Evolutionary conservation across 1,140 invertebrate species (phyloP), one percentile per base, ranked within the genome.

Genomic region (Cheumatopsyche charites): DNA sequence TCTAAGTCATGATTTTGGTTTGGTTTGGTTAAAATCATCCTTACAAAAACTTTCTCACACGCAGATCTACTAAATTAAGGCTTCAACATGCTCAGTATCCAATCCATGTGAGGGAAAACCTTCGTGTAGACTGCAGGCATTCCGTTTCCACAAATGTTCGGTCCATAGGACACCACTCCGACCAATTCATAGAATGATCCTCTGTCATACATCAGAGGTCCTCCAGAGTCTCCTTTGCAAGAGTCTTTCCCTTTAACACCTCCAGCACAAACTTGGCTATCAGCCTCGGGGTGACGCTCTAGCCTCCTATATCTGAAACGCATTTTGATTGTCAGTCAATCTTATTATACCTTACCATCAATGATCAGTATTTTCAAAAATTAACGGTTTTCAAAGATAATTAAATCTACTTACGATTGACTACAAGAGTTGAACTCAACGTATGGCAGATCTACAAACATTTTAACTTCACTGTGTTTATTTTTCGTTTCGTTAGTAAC

Each of bases 21-120:
- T n/a, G n/a, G n/a, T n/a, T n/a, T n/a, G n/a, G n/a, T n/a, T n/a
- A n/a, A n/a, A n/a, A n/a, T n/a, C n/a, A n/a, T n/a, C n/a, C n/a
- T n/a, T n/a, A n/a, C n/a, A n/a, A n/a, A n/a, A n/a, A n/a, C n/a
- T n/a, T n/a, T n/a, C n/a, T n/a, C n/a, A n/a, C n/a, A n/a, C n/a
- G n/a, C n/a, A n/a, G 29, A 36, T 36, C 13, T 25, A 58, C 25
- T 19, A 23, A 12, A 5, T 58, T 58, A 58, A 25, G 1, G 23
- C 7, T 23, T 23, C 23, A n/a, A n/a, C n/a, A n/a, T n/a, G n/a
- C n/a, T n/a, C 55, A 58, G 25, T 58, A 58, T 58, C 55, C 55
- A 58, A 58, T 23, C 19, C 11, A 5, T 25, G 13, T 25, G 11
- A 13, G 12, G 4, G 25, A 58, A 58, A 9, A 58, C 55, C 12